Percentiles rank a stretch among this genome's conserved stretches.
Conservation (phyloP, 2,797 vertebrate genomes). For the Helarctos malayanus region DNA sequence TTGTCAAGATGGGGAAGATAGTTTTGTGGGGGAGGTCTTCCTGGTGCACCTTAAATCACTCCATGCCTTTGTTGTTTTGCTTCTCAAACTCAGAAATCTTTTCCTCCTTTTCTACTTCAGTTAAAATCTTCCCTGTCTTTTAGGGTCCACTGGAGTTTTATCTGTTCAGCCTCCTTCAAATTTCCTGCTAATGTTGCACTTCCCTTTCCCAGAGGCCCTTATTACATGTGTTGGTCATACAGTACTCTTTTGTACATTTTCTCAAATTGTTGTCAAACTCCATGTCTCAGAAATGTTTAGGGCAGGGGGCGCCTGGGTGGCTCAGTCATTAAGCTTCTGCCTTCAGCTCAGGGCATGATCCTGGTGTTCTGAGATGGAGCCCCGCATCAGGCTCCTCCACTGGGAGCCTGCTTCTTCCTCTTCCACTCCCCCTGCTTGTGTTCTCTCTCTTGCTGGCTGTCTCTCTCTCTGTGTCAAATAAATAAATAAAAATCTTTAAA, state of each 20-base stretch:
- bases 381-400: no score
- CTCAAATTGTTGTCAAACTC: background rate
- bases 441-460: no score
- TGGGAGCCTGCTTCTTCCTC: no score
- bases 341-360: no score
- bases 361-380: no score
- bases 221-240: background rate
- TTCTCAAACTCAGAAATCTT: constrained; percentile 14
- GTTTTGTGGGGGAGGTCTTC: background rate
- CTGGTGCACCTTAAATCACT: background rate
- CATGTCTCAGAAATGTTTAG: constrained; percentile 15
- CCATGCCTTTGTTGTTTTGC: background rate
- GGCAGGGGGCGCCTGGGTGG: background rate
- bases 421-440: no score
- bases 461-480: no score
- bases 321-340: no score
- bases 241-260: background rate
- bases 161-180: background rate
- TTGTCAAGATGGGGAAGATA: background rate
- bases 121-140: background rate
- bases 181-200: background rate
- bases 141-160: background rate
- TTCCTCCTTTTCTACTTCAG: background rate
- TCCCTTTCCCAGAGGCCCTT: background rate
- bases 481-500: no score